Evolutionary conservation across 2,113 vertebrate genomes (phyloP).

Genomic region (Hemibagrus wyckioides): DNA sequence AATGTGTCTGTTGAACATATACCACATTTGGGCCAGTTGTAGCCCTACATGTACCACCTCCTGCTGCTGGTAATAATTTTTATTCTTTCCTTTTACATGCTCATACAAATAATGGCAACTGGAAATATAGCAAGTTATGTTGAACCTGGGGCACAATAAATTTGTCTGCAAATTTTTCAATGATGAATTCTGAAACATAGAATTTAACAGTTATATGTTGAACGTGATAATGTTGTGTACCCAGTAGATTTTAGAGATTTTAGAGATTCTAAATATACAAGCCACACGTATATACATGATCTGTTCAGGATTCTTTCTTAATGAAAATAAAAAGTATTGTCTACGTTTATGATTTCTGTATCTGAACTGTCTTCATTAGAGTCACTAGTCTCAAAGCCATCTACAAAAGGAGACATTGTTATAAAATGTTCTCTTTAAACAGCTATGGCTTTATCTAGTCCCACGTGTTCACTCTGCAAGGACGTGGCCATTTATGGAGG

Average conservation of each 20-base stretch:
- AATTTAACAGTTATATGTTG: not conserved
- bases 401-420: not conserved
- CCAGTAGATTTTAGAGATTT: not conserved
- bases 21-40: not conserved
- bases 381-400: not conserved
- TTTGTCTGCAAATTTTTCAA: not conserved
- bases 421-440: not conserved
- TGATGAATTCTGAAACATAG: not conserved
- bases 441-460: not conserved
- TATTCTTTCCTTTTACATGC: not conserved
- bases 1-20: not conserved
- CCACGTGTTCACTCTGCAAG: not conserved
- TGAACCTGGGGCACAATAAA: not conserved
- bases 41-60: not conserved
- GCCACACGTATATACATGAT: not conserved
- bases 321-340: not conserved
- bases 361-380: not conserved
- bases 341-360: not conserved
- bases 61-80: not conserved
- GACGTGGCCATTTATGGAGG: constrained; percentile 16
- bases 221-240: not conserved
- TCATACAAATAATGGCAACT: not conserved
- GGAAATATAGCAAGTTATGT: not conserved
- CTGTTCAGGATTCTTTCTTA: not conserved
- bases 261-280: not conserved